Conservation (phyloP, 2,797 vertebrate species). For the Agapornis canus region DNA sequence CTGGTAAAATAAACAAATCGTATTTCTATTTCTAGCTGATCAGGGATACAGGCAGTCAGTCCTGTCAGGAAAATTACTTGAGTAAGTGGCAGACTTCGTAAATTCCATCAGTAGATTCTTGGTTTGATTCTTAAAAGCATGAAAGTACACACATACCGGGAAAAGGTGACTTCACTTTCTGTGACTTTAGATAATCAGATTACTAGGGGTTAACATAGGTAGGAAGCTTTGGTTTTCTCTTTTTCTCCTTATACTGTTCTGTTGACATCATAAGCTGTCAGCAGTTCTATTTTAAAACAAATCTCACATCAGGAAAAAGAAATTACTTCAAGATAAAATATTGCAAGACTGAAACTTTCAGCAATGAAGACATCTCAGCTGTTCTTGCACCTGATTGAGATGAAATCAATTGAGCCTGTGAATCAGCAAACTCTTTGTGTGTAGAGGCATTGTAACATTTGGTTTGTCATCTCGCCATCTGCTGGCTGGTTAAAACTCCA, state of each 20-base stretch:
- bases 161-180: no score
- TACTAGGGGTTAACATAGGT: not conserved
- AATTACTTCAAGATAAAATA: not conserved
- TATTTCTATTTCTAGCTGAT: not conserved
- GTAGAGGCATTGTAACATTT: not conserved
- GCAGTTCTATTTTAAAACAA: not conserved
- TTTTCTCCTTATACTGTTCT: not conserved
- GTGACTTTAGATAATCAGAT: not conserved
- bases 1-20: not conserved
- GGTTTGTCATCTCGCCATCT: constrained; percentile 7
- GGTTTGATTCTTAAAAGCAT: not conserved
- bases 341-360: not conserved
- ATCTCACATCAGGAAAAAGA: not conserved
- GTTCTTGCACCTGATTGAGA: constrained; percentile 10
- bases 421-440: constrained; percentile 19
- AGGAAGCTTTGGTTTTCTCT: not conserved
- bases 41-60: not conserved
- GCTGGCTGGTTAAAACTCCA: not conserved
- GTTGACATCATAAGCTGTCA: not conserved
- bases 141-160: not conserved
- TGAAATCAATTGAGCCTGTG: not conserved
- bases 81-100: not conserved
- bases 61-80: not conserved
- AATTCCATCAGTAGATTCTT: not conserved
- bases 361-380: constrained; percentile 13